Conservation (phyloP, 2,888 invertebrate genomes). For the Hydriomena furcata region DNA sequence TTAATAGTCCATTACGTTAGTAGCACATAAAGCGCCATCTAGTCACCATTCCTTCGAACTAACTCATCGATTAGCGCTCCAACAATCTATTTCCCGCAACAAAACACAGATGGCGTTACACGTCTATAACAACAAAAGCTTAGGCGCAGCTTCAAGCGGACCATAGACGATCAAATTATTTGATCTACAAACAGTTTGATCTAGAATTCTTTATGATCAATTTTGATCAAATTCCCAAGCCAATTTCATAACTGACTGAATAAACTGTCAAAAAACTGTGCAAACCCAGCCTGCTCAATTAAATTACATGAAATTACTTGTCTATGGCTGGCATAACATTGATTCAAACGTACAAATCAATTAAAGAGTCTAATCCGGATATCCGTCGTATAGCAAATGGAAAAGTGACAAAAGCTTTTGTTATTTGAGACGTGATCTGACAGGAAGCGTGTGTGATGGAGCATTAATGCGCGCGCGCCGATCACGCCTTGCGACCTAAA, state of each 20-base stretch:
- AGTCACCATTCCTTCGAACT: background rate
- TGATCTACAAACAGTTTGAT: too few species aligned
- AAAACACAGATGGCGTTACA: slow-evolving; percentile 22
- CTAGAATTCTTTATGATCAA: too few species aligned
- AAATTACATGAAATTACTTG: too few species aligned
- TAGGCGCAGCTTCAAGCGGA: slow-evolving; percentile 6
- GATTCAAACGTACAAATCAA: slow-evolving; percentile 9
- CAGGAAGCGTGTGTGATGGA: slow-evolving; percentile 22
- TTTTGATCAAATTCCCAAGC: too few species aligned
- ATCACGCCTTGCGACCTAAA: slow-evolving; percentile 25
- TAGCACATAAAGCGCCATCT: slow-evolving; percentile 36
- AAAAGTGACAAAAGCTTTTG: slow-evolving; percentile 17
- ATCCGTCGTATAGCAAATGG: slow-evolving; percentile 10
- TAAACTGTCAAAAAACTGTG: too few species aligned
- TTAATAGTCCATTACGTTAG: too few species aligned
- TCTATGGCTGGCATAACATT: too few species aligned
- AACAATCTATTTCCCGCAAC: background rate
- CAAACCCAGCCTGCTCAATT: too few species aligned
- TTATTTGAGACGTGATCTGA: slow-evolving; percentile 15
- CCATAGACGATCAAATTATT: too few species aligned
- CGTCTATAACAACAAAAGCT: slow-evolving; percentile 3
- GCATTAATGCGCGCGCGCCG: slow-evolving; percentile 19
- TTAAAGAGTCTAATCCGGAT: slow-evolving; percentile 24
- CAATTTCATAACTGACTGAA: too few species aligned
- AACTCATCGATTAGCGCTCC: slow-evolving; percentile 3